These are phyloP conservation scores for Plagodis dolabraria DNA, from an alignment of 2,888 invertebrate species.

Conservation along the genomic window DNA sequence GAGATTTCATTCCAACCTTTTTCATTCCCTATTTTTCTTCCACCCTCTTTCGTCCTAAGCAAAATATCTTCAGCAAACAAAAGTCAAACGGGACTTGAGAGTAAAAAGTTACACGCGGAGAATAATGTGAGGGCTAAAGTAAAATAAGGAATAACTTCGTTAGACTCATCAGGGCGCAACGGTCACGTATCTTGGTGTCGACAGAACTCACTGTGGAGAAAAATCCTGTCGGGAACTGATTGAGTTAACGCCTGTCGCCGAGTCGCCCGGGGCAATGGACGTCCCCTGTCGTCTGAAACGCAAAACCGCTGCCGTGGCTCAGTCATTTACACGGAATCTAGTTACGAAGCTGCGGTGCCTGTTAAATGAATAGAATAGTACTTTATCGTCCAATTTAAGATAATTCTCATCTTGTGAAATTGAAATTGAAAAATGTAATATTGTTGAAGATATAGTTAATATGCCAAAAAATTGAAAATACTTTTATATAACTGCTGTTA, in stretches of 20 bases:
- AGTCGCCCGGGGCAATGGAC: slow-evolving; percentile 64
- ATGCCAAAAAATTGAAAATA: no score
- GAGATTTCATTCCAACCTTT: slow-evolving; percentile 19
- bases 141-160: slow-evolving; percentile 55
- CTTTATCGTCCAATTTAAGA: no score
- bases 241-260: slow-evolving; percentile 66
- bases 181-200: slow-evolving; percentile 51
- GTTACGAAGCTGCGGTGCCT: slow-evolving; percentile 42
- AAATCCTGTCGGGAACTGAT: slow-evolving; percentile 69
- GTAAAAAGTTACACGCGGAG: slow-evolving; percentile 33
- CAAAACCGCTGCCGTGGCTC: slow-evolving; percentile 60
- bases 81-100: slow-evolving; percentile 24
- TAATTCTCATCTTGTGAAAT: no score
- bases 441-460: no score
- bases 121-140: slow-evolving; percentile 32
- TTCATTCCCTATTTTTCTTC: slow-evolving; percentile 23
- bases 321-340: slow-evolving; percentile 67
- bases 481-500: no score
- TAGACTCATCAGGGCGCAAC: slow-evolving; percentile 51
- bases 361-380: no score
- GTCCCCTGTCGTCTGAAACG: slow-evolving; percentile 71
- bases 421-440: no score
- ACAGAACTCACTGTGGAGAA: slow-evolving; percentile 52
- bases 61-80: slow-evolving; percentile 34
- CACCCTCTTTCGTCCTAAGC: slow-evolving; percentile 22